Evolutionary conservation across 1,140 invertebrate genomes (phyloP).

Genomic region (Heliconius himera): DNA sequence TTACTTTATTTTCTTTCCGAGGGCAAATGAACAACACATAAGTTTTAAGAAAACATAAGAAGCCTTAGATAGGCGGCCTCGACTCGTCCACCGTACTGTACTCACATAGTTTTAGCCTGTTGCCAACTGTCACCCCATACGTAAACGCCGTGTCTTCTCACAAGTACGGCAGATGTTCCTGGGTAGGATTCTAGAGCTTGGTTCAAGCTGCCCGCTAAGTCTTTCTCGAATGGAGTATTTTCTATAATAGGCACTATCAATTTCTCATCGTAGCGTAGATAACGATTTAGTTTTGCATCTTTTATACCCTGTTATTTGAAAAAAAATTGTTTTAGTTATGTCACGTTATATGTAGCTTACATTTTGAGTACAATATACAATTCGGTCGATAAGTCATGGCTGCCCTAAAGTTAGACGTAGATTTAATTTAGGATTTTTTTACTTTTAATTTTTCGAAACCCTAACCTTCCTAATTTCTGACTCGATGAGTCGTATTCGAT

Average conservation of each 20-base stretch:
- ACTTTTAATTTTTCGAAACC: too few relatives aligned
- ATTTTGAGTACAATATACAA: too few relatives aligned
- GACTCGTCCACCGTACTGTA: conserved; percentile 32
- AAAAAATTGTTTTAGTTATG: too few relatives aligned
- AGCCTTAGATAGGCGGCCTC: too few relatives aligned
- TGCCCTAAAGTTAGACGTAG: too few relatives aligned
- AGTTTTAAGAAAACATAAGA: neutral
- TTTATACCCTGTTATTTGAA: conserved; percentile 88
- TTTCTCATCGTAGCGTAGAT: conserved; percentile 95
- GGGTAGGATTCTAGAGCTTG: conserved; percentile 92
- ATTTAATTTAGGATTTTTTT: too few relatives aligned
- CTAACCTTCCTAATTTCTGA: too few relatives aligned
- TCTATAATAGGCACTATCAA: conserved; percentile 98
- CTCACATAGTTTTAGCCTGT: conserved; percentile 97
- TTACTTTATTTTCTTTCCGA: too few relatives aligned
- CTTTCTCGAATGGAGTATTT: conserved; percentile 96
- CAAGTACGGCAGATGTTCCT: conserved; percentile 94
- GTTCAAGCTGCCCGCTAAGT: conserved; percentile 91
- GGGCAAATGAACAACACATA: too few relatives aligned
- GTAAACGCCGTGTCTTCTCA: conserved; percentile 97
- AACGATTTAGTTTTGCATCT: conserved; percentile 86
- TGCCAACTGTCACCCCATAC: conserved; percentile 99
- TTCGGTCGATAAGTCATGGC: too few relatives aligned
- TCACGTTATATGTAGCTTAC: too few relatives aligned
- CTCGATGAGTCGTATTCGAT: too few relatives aligned